A percentile compares a stretch with the other conserved stretches of the same genome.
Conservation (phyloP, 2,113 vertebrate genomes). For the Aviceda subcristata region DNA sequence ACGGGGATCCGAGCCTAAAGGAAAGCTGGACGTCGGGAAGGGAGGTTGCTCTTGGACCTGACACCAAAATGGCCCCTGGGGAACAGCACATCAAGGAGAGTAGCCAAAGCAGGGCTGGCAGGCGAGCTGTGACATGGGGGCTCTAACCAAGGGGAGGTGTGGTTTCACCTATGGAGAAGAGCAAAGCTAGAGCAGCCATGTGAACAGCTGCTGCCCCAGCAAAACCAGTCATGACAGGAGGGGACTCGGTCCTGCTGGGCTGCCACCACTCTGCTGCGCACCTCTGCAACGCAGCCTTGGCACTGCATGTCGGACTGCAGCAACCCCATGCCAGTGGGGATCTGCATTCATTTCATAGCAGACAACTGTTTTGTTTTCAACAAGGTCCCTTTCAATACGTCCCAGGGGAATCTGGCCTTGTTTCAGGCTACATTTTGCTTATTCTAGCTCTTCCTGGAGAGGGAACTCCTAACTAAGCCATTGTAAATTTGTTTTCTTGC, state of each 20-base stretch:
- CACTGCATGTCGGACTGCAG: neutral
- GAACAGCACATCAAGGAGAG: neutral
- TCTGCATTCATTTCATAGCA: neutral
- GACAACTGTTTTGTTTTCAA: neutral
- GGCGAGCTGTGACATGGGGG: neutral
- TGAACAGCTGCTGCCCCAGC: neutral
- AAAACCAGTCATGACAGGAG: neutral
- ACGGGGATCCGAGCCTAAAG: fast-evolving
- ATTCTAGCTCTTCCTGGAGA: slow-evolving; percentile 7
- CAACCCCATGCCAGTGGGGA: neutral
- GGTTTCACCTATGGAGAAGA: neutral
- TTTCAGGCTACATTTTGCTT: neutral
- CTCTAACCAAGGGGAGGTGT: neutral
- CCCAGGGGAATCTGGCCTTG: neutral
- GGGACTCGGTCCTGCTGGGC: neutral
- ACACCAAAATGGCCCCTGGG: fast-evolving
- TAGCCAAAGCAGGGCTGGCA: neutral
- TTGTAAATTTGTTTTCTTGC: slow-evolving; percentile 17
- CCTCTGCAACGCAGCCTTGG: neutral
- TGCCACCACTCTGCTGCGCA: neutral
- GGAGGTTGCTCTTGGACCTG: neutral
- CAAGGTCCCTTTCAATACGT: neutral
- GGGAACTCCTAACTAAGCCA: neutral
- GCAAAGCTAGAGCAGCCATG: fast-evolving
- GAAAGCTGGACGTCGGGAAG: neutral